Evolutionary conservation across 1,140 invertebrate genomes (phyloP).

Genomic region (Rhyacophila brunnea): DNA sequence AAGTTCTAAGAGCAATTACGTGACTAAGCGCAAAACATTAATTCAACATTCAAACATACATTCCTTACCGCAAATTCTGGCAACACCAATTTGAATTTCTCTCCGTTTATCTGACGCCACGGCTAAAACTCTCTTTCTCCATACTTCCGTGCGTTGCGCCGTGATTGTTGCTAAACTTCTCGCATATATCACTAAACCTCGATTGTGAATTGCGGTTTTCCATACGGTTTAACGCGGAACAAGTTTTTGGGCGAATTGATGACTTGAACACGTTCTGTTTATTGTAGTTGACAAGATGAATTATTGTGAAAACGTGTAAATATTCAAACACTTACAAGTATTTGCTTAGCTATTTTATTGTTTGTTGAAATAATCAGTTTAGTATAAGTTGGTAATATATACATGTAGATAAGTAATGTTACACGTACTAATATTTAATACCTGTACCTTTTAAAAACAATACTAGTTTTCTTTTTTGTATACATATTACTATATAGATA

Average conservation of each 20-base stretch:
- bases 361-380: too few relatives aligned
- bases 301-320: neutral
- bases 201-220: constrained; percentile 17
- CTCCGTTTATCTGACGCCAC: neutral
- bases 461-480: too few relatives aligned
- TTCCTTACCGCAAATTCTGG: constrained; percentile 24
- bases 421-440: too few relatives aligned
- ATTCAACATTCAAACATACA: constrained; percentile 34
- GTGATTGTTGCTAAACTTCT: constrained; percentile 17
- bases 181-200: constrained; percentile 1
- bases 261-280: constrained; percentile 26
- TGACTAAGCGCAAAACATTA: constrained; percentile 37
- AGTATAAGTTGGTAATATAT: too few relatives aligned
- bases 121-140: neutral
- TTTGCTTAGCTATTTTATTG: too few relatives aligned
- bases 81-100: constrained; percentile 9
- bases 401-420: too few relatives aligned
- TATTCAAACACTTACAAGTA: too few relatives aligned
- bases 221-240: neutral
- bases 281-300: constrained; percentile 22
- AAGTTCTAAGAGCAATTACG: constrained; percentile 37
- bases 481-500: too few relatives aligned
- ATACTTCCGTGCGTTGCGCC: neutral
- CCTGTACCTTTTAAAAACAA: too few relatives aligned
- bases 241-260: constrained; percentile 23